phyloP scores from a whole-genome alignment of 2,888 invertebrate species.

The Temnothorax unifasciatus region DNA sequence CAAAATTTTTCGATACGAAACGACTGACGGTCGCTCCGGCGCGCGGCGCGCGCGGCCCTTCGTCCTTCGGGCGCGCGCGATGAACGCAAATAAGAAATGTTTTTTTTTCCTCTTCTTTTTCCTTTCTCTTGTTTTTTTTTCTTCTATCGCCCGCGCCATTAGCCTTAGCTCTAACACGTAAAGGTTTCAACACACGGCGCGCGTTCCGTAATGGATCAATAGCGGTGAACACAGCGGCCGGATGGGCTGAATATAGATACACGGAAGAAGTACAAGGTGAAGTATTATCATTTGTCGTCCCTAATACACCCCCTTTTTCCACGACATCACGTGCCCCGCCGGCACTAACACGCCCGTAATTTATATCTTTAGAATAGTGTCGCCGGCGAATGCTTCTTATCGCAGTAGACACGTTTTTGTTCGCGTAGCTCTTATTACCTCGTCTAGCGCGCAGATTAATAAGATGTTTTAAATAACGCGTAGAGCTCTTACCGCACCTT shows the following conservation, averaged over 20 bases:
- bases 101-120: neutral
- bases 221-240: conserved; percentile 69
- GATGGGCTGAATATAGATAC: conserved; percentile 72
- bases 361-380: conserved; percentile 38
- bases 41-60: conserved; percentile 15
- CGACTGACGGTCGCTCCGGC: neutral
- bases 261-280: conserved; percentile 75
- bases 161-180: conserved; percentile 50
- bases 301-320: conserved; percentile 57
- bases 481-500: neutral
- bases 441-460: neutral
- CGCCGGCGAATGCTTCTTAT: conserved; percentile 40
- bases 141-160: conserved; percentile 20
- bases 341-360: conserved; percentile 33
- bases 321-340: neutral
- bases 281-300: conserved; percentile 72
- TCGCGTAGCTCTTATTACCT: neutral
- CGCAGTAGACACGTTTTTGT: conserved; percentile 10
- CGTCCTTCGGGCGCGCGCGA: conserved; percentile 21
- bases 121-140: neutral
- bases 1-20: conserved; percentile 36
- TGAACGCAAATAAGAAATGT: conserved; percentile 17
- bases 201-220: conserved; percentile 72
- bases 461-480: conserved; percentile 17
- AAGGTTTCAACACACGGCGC: conserved; percentile 60